Evolutionary conservation across 2,888 invertebrate genomes (phyloP).

Genomic region (Hecatera dysodea): DNA sequence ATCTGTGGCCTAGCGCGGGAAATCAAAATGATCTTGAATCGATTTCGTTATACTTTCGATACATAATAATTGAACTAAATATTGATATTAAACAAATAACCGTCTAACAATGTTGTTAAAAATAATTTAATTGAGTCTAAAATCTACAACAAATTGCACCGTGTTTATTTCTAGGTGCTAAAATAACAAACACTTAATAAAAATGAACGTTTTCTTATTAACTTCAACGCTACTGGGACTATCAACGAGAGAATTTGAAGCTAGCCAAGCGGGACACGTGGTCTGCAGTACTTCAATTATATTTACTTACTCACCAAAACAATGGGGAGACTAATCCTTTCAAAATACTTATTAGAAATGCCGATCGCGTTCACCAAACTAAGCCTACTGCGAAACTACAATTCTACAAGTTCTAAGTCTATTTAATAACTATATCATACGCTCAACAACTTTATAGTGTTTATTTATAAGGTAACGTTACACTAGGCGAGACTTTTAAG

Average conservation of each 20-base stretch:
- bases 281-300: slow-evolving; percentile 59
- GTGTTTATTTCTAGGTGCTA: slow-evolving; percentile 40
- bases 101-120: slow-evolving; percentile 17
- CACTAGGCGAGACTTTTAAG: slow-evolving; percentile 53
- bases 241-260: slow-evolving; percentile 42
- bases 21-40: slow-evolving; percentile 25
- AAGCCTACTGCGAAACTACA: slow-evolving; percentile 65
- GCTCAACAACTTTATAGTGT: slow-evolving; percentile 59
- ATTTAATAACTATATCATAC: slow-evolving; percentile 57
- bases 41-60: slow-evolving; percentile 12
- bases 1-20: slow-evolving; percentile 49
- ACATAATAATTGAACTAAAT: background rate
- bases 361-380: slow-evolving; percentile 52
- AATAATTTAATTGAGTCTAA: slow-evolving; percentile 20
- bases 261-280: slow-evolving; percentile 58
- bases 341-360: slow-evolving; percentile 53
- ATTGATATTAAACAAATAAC: slow-evolving; percentile 27
- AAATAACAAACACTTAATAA: slow-evolving; percentile 32
- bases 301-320: slow-evolving; percentile 37
- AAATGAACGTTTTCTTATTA: slow-evolving; percentile 40
- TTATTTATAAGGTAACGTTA: slow-evolving; percentile 39
- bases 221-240: slow-evolving; percentile 54
- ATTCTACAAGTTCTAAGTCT: slow-evolving; percentile 59
- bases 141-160: slow-evolving; percentile 48
- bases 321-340: slow-evolving; percentile 31